phyloP scores from a whole-genome alignment of 2,888 invertebrate genomes.

The Orgyia antiqua region DNA sequence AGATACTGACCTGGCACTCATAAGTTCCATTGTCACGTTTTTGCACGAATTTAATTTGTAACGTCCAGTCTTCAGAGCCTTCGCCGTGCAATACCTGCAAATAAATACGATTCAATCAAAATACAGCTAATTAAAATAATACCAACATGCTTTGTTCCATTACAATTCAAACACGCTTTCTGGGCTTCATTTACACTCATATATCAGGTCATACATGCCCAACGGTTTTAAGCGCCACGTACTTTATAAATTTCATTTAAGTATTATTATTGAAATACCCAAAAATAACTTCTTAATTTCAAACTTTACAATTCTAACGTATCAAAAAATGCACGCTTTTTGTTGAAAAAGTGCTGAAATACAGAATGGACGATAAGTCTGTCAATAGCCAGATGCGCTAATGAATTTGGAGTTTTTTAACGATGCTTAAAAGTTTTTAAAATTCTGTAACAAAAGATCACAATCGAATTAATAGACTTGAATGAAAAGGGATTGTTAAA shows the following conservation, averaged over 20 bases:
- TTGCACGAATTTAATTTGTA: slow-evolving; percentile 96
- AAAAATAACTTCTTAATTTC: neutral
- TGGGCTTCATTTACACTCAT: too few species aligned
- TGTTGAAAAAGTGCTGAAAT: slow-evolving; percentile 4
- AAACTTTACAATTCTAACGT: neutral
- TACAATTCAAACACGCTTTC: too few species aligned
- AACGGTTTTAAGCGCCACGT: too few species aligned
- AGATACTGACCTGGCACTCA: slow-evolving; percentile 90
- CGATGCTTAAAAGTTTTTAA: slow-evolving; percentile 15
- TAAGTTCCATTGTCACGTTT: slow-evolving; percentile 95
- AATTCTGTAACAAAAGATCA: slow-evolving; percentile 8
- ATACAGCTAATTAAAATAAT: too few species aligned
- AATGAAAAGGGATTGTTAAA: slow-evolving; percentile 10
- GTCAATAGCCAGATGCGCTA: slow-evolving; percentile 14
- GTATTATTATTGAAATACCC: neutral
- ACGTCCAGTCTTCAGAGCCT: slow-evolving; percentile 94
- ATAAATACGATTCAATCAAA: neutral
- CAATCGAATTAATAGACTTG: slow-evolving; percentile 15
- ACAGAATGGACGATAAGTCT: slow-evolving; percentile 8
- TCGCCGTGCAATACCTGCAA: slow-evolving; percentile 86
- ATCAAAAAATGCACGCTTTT: slow-evolving; percentile 6
- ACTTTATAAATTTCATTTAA: too few species aligned
- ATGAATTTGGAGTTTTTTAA: slow-evolving; percentile 18
- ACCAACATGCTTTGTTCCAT: too few species aligned
- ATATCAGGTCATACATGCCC: too few species aligned